Conservation (phyloP, 2,797 vertebrate species). For the Paguma larvata region DNA sequence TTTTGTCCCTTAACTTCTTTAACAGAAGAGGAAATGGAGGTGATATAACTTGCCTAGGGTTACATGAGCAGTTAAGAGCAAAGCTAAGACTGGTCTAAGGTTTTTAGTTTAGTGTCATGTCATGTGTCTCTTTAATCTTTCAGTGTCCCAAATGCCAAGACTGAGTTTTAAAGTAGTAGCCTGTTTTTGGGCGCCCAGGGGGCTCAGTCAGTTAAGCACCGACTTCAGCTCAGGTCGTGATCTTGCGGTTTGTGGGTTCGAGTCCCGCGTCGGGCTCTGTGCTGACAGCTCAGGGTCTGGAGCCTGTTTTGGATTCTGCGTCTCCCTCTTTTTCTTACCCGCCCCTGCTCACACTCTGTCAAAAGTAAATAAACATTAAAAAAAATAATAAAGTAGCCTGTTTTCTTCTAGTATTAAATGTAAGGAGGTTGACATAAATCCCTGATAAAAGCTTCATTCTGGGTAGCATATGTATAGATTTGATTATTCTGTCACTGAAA, state of each 20-base stretch:
- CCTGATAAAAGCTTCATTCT: not conserved
- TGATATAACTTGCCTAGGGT: not conserved
- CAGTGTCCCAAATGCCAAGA: not conserved
- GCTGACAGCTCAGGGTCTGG: too few species aligned
- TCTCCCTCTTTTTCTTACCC: too few species aligned
- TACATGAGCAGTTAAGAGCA: not conserved
- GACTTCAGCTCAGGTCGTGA: too few species aligned
- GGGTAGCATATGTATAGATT: not conserved
- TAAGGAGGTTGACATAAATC: not conserved
- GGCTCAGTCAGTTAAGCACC: too few species aligned
- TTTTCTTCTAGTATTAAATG: conserved; percentile 12
- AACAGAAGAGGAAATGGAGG: not conserved
- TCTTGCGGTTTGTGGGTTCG: too few species aligned
- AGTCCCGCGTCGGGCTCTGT: too few species aligned
- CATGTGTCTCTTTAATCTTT: not conserved
- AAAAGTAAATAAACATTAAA: too few species aligned
- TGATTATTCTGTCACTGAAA: conserved; percentile 32
- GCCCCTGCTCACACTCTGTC: too few species aligned
- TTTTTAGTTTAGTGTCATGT: not conserved
- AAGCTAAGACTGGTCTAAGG: not conserved
- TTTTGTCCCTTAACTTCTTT: not conserved
- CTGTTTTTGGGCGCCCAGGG: not conserved
- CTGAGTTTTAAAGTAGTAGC: not conserved
- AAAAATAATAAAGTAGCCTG: not conserved
- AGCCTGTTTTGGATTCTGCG: too few species aligned